Base-by-base conservation (phyloP, 2,888 invertebrate species). In the Acleris holmiana region DNA sequence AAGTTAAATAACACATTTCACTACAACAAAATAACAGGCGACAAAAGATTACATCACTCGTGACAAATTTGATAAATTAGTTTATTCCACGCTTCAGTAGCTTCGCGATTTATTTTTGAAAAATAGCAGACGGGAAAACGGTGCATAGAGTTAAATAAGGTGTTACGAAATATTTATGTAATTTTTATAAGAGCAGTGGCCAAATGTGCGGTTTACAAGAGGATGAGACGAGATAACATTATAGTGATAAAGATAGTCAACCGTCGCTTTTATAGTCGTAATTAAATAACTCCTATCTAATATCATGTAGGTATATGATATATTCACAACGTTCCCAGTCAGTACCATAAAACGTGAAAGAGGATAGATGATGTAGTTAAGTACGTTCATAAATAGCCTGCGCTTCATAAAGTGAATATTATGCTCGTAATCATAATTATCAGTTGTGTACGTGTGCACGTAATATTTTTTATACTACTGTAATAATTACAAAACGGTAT, bases 11-110 rank as follows among this genome's bases (percentile, higher is more conserved):
- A 48, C 53, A 35, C 49, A 40, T 51, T 57, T 56, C 40, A 53
- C 58, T 18, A 53, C 58, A 25, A 53, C 17, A 48, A 54, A 58
- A 40, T 58, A 51, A 61, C 40, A 58, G 53, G 40, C 47, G 25
- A 64, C 58, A 53, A 58, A 58, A 53, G 58, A 64, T 64, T 64
- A 64, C 64, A 41, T 64, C 64, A 64, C 25, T 63, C 58, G 64
- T 64, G 58, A 64, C 63, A 58, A 54, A 64, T 64, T 64, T 58
- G 58, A 51, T 51, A 58, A 63, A 63, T 63, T 47, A 53, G 58
- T 63, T 47, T 50, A 63, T 44, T 58, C 51, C 23, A 53, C 58
- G 63, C 63, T 53, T 63, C 63, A 51, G 35, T 63, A 48, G 53
- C 41, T 41, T 15, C 40, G 53, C 48, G 58, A 8, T 54, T 64